Evolutionary conservation across 2,888 invertebrate species (phyloP).

Genomic region (Clivina fossor): DNA sequence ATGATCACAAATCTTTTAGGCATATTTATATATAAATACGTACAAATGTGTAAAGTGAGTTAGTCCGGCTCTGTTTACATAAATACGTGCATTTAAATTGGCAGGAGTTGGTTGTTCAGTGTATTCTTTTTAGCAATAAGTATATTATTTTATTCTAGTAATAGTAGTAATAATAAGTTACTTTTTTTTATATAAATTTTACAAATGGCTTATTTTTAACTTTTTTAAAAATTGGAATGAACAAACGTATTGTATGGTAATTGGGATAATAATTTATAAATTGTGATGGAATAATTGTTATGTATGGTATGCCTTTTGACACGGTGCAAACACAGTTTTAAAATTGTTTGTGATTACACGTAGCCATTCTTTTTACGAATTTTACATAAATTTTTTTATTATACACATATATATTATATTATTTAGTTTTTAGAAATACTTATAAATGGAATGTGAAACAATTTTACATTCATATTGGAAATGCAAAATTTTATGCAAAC

Average conservation of each 20-base stretch:
- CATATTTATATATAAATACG: no score
- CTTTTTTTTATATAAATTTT: constrained; percentile 11
- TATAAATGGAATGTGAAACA: constrained; percentile 30
- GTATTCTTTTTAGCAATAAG: no score
- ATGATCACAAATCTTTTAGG: no score
- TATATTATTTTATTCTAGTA: no score
- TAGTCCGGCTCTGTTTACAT: no score
- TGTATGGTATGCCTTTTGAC: neutral
- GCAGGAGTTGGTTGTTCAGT: no score
- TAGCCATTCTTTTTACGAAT: neutral
- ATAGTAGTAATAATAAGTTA: no score
- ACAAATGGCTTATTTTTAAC: constrained; percentile 16
- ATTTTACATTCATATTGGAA: constrained; percentile 26
- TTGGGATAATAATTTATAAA: constrained; percentile 4
- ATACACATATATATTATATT: constrained; percentile 19
- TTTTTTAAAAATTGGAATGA: constrained; percentile 3
- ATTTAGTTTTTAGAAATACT: constrained; percentile 27
- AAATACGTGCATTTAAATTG: no score
- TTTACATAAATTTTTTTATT: constrained; percentile 22
- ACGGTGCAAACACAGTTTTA: constrained; percentile 1
- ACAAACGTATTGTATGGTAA: neutral
- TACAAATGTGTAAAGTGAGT: no score
- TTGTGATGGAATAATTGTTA: constrained; percentile 1
- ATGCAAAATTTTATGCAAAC: constrained; percentile 12
- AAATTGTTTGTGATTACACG: no score